Evolutionary conservation across 2,797 vertebrate species (phyloP).

Genomic region (Leptatherina wallacei): DNA sequence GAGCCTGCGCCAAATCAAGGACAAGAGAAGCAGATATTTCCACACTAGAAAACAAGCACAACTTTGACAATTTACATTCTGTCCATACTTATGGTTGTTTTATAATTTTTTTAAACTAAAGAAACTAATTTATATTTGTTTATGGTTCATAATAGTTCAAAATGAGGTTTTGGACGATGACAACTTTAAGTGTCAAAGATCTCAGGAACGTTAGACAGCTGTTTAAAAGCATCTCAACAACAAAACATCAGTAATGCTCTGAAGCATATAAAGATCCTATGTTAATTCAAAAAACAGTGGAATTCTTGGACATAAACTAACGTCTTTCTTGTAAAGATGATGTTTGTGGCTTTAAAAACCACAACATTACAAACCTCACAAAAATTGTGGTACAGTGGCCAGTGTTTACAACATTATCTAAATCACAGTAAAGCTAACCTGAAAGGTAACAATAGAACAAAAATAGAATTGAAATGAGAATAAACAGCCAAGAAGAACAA

Average conservation of each 20-base stretch:
- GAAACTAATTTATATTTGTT: background rate
- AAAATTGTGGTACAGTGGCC: background rate
- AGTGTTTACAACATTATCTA: constrained; percentile 27
- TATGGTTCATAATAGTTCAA: constrained; percentile 2
- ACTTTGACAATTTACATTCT: too few species aligned
- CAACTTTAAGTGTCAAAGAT: constrained; percentile 90
- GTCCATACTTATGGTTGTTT: background rate
- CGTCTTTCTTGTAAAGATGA: constrained; percentile 19
- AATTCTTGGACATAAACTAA: constrained; percentile 87
- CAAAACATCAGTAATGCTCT: constrained; percentile 87
- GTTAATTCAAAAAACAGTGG: constrained; percentile 89
- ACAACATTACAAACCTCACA: constrained; percentile 53
- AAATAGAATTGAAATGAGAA: constrained; percentile 34
- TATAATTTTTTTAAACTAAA: background rate
- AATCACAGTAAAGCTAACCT: constrained; percentile 48
- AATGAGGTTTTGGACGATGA: constrained; percentile 72
- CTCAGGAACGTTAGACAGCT: constrained; percentile 89
- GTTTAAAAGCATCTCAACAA: constrained; percentile 87
- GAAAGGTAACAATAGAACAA: constrained; percentile 52
- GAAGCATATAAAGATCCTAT: constrained; percentile 88
- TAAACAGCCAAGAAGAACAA: constrained; percentile 46
- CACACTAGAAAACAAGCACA: background rate
- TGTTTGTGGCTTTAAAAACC: constrained; percentile 34
- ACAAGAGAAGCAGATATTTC: background rate
- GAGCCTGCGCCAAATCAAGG: background rate